Base-by-base conservation (phyloP, 2,888 invertebrate species). In the Nematopogon swammerdamellus region DNA sequence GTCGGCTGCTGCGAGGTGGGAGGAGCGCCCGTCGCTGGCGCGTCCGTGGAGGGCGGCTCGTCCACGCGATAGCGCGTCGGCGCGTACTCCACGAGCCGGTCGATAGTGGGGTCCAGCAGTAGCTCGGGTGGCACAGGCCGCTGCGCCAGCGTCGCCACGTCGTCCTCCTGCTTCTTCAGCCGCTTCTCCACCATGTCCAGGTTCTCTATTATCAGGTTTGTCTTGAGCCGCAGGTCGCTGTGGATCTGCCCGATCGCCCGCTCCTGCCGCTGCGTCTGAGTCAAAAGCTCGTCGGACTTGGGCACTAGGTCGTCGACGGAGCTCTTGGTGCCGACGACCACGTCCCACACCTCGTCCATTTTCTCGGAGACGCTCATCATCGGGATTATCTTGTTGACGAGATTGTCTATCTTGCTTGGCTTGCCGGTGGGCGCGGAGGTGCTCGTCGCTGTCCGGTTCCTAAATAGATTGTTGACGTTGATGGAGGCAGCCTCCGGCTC, bases 311-410 rank as follows among this genome's bases (percentile, higher is more conserved):
- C 88, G 65, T 93, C 92, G 1, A 93, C 91, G 0, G 92, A 91
- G 60, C 89, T 91, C 64, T 93, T 93, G 2, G 92, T 92, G 14
- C 92, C 92, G 1, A 92, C 91, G 11, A 93, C 91, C 3, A 92
- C 91, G 63, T 91, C 89, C 92, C 92, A 93, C 3, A 93, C 92
- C 69, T 93, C 91, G 59, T 93, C 92, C 91, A 93, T 92, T 70
- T 92, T 92, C 63, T 92, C 91, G 0, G 92, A 90, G 1, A 92
- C 92, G 49, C 87, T 88, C 62, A 92, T 86, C 75, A 92, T 91
- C 1, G 93, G 92, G 56, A 87, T 85, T 64, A 92, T 92, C 71
- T 91, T 89, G 60, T 89, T 87, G 1, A 90, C 89, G 25, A 93
- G 80, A 3, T 83, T 85, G 68, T 93, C 92, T 55, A 92, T 85